phyloP scores from a whole-genome alignment of 2,888 invertebrate genomes.

The Troides aeacus region DNA sequence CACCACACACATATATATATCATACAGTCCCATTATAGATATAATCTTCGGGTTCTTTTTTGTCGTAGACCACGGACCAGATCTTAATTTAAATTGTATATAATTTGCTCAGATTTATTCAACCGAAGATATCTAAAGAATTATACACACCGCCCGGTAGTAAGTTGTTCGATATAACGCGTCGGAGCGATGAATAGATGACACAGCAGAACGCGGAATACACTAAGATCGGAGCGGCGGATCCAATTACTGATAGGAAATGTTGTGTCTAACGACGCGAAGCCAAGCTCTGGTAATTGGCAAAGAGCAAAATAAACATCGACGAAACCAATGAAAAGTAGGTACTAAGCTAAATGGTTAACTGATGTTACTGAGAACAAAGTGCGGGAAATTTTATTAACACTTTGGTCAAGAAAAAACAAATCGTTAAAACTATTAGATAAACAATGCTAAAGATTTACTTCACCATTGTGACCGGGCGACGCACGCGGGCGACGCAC shows the following conservation, averaged over 20 bases:
- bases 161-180: constrained; percentile 3
- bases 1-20: no score
- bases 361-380: background rate
- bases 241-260: constrained; percentile 29
- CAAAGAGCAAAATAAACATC: constrained; percentile 20
- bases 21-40: no score
- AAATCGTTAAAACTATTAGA: no score
- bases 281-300: constrained; percentile 26
- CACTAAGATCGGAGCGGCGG: constrained; percentile 18
- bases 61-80: no score
- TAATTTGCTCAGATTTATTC: no score
- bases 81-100: no score
- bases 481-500: no score
- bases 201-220: constrained; percentile 6
- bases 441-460: no score
- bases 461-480: no score
- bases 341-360: constrained; percentile 8
- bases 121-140: no score
- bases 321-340: background rate
- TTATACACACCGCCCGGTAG: background rate
- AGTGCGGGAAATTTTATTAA: background rate
- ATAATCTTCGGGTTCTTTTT: no score
- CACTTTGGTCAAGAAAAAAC: no score
- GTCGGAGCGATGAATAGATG: constrained; percentile 32
- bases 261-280: constrained; percentile 25